Evolutionary conservation across 2,888 invertebrate species (phyloP), one percentile per base, ranked within the genome.

Genomic region (Epinotia nisella): DNA sequence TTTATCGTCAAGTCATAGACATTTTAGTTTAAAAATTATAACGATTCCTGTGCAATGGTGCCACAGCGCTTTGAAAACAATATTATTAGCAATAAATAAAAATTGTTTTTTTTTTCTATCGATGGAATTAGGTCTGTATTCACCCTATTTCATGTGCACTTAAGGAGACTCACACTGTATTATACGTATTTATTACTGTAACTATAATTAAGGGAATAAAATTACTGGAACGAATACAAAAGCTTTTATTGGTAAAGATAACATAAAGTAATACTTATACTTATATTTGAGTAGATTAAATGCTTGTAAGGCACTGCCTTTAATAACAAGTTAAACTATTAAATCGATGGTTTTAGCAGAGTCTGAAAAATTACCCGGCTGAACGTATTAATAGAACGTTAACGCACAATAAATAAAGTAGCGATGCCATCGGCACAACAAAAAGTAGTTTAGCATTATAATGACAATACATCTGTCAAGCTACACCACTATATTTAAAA

Each of bases 291-390:
- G 49, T 45, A 51, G 51, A 69, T 49, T 71, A 66, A 74, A 74
- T 41, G 70, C 45, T 59, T 65, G 69, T 35, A 71, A 74, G 70
- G 70, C 74, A 72, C 72, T 62, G 72, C 72, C 72, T 68, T 70
- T 64, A 72, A 55, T 24, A 62, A 73, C 58, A 45, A 72, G 29
- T 41, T 59, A 29, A 67, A 60, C 55, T 49, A 53, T 24, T 41
- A 67, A 60, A 70, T 41, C 49, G 49, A 49, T 49, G 49, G 49
- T 49, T 49, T 49, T 1, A 49, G 15, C 49, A 49, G 7, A n/a
- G 1, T 49, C 49, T n/a, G 5, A 5, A 5, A n/a, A 49, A 49
- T n/a, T 0, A n/a, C 13, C 1, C 7, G 49, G 49, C n/a, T 7
- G n/a, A 49, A 49, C 49, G 13, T 5, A n/a, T 45, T 45, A 45